Percentiles rank a stretch among this genome's conserved stretches.
Conservation (phyloP, 2,113 vertebrate species). For the Indicator indicator region DNA sequence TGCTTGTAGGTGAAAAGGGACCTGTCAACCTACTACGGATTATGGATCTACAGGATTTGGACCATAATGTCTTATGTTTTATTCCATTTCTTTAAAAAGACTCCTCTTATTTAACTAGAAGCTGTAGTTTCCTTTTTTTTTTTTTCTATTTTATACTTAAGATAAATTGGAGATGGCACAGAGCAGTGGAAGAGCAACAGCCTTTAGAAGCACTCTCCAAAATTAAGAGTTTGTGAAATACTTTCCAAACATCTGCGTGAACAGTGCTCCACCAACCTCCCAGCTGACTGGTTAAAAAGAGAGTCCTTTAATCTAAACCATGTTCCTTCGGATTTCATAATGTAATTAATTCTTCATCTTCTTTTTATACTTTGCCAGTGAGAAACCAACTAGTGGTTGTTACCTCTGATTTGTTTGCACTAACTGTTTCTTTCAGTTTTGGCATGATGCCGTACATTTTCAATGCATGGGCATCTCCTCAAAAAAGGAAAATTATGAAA, state of each 20-base stretch:
- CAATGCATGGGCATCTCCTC: neutral
- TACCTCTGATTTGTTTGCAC: neutral
- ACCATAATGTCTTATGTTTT: neutral
- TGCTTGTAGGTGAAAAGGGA: neutral
- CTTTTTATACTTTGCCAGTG: neutral
- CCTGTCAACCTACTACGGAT: neutral
- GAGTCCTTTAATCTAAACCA: constrained; percentile 47
- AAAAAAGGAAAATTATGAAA: constrained; percentile 49
- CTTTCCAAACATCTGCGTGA: constrained; percentile 54
- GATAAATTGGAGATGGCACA: constrained; percentile 12
- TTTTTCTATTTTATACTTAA: neutral
- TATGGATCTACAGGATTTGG: neutral
- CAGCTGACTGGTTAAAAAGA: neutral
- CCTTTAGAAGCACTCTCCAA: constrained; percentile 50
- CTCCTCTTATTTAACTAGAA: neutral
- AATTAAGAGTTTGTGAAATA: constrained; percentile 15
- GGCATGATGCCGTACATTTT: neutral
- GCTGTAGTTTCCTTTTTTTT: neutral
- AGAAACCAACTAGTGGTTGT: neutral
- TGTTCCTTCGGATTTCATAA: neutral
- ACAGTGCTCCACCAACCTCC: constrained; percentile 25
- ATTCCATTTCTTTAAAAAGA: neutral
- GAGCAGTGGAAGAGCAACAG: constrained; percentile 17
- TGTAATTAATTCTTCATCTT: constrained; percentile 4
- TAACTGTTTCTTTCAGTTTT: constrained; percentile 11